A percentile compares a stretch with the other conserved stretches of the same genome.
These are phyloP conservation scores for Phyllostomus hastatus DNA, from an alignment of 2,113 vertebrate species.

Conservation along the genomic window DNA sequence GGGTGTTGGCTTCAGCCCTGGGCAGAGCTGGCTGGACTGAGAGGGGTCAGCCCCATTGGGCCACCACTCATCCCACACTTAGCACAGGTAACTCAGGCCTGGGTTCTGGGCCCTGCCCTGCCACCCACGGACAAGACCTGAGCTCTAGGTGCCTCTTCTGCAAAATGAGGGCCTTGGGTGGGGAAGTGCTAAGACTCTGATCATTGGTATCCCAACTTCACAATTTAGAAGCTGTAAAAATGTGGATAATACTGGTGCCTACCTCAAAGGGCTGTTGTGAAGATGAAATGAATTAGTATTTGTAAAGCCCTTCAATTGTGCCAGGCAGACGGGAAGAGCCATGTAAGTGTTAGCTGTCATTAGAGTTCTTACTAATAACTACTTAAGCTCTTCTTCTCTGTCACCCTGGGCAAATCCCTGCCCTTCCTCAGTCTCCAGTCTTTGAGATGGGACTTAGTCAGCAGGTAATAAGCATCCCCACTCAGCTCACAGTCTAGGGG, in stretches of 20 bases:
- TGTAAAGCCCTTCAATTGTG: not conserved
- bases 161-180: not conserved
- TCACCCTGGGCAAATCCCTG: not conserved
- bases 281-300: not conserved
- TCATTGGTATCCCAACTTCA: not conserved
- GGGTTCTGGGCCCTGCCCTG: not conserved
- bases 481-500: not conserved
- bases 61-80: not conserved
- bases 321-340: not conserved
- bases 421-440: not conserved
- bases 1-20: not conserved
- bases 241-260: not conserved
- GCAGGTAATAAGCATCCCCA: not conserved
- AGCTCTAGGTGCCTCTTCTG: not conserved
- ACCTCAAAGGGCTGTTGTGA: not conserved
- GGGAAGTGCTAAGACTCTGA: not conserved
- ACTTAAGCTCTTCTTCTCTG: not conserved
- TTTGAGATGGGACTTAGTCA: conserved; percentile 3
- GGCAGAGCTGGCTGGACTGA: not conserved
- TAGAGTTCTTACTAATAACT: not conserved
- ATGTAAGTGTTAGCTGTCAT: not conserved
- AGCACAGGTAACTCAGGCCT: not conserved
- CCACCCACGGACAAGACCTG: not conserved
- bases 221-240: not conserved
- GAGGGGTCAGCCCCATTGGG: not conserved